Percentiles rank a stretch among this genome's conserved stretches.
phyloP scores from a whole-genome alignment of 92 coral and sea anemone species.

The Paramuricea clavata region DNA sequence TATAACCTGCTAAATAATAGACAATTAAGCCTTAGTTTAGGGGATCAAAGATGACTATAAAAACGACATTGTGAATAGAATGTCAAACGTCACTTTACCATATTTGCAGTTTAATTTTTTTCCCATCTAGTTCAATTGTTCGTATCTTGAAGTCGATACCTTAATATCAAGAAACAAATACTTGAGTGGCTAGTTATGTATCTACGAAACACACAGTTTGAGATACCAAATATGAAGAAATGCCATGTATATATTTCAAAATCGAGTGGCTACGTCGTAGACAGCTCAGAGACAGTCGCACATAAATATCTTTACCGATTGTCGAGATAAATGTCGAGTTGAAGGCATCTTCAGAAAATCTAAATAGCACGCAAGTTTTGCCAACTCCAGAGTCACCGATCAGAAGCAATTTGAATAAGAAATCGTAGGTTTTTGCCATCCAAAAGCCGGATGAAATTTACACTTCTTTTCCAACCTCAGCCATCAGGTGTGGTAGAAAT shows the following conservation, averaged over 20 bases:
- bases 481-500: constrained; percentile 90
- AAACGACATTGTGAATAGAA: neutral
- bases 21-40: neutral
- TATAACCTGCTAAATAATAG: neutral
- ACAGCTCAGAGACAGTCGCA: neutral
- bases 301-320: constrained; percentile 78
- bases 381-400: constrained; percentile 99
- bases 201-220: neutral
- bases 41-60: constrained; percentile 20
- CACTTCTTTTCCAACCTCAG: constrained; percentile 21
- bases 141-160: constrained; percentile 99
- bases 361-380: constrained; percentile 91
- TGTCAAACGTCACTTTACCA: constrained; percentile 71
- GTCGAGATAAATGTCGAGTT: constrained; percentile 98
- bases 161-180: constrained; percentile 60
- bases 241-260: constrained; percentile 14
- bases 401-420: constrained; percentile 93
- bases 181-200: neutral
- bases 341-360: constrained; percentile 99
- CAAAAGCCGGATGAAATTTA: constrained; percentile 57
- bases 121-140: constrained; percentile 96
- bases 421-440: constrained; percentile 99
- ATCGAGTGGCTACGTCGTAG: constrained; percentile 8
- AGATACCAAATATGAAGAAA: neutral
- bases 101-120: constrained; percentile 96